Evolutionary conservation across 2,797 vertebrate species (phyloP), one percentile per base, ranked within the genome.

Genomic region (Propithecus perrieri): DNA sequence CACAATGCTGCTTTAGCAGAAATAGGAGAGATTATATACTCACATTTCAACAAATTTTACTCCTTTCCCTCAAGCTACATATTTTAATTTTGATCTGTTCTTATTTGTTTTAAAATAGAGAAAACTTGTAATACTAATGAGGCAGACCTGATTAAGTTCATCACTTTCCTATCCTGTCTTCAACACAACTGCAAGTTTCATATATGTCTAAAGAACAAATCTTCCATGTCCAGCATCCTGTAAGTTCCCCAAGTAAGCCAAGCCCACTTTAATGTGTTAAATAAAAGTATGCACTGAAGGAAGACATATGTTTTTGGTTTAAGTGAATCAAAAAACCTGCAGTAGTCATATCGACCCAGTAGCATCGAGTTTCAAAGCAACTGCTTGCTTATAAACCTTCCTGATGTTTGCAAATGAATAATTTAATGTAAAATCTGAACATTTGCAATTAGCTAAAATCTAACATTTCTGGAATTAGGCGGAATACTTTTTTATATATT

Each of bases 71-170:
- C 79, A 93, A 99, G 98, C 97, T 98, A 98, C 96, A 55, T 98
- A 98, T 99, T 99, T 99, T 98, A 98, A 98, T 99, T 98, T 98
- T 99, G 98, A 98, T 98, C 98, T 98, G 86, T 99, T 99, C 98
- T 98, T 99, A 99, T 98, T 99, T 98, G 98, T 98, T 98, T 96
- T 98, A 98, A 98, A 98, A 99, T 98, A 98, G 98, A 96, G 98
- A 97, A 98, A 98, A 98, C 89, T 95, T 92, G 55, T 90, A 96
- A 96, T 98, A 98, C 98, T 98, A 98, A 98, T 98, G 98, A 98
- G 98, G 98, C 97, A 99, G 98, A 98, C 98, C 98, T 98, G 98
- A 98, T 99, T 99, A 99, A 99, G 99, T 98, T 98, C 98, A 99
- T 98, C 97, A 98, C 98, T 99, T 95, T 97, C 98, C 98, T 98